Evolutionary conservation across 2,113 vertebrate genomes (phyloP), one percentile per base, ranked within the genome.

Genomic region (Leptobrachium leishanense): DNA sequence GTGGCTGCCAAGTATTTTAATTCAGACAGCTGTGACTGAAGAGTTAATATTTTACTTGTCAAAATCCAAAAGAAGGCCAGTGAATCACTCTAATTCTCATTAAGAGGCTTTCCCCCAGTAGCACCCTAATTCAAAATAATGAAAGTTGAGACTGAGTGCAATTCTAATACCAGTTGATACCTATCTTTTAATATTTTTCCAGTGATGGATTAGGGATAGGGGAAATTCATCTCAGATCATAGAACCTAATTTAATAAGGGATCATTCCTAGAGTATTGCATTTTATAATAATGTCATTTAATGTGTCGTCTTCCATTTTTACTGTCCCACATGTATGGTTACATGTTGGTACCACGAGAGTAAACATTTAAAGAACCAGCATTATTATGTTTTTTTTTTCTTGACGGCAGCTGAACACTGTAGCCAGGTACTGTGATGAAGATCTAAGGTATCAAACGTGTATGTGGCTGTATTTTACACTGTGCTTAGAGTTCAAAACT

Each of bases 231-330:
- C 98, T 98, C 95, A 95, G 96, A 99, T 99, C 98, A 98, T 97
- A 97, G 95, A 95, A 91, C 95, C 95, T 98, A 98, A 99, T 98
- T 98, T 96, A 98, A 99, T 99, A 98, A 99, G 94, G 96, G 95
- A 98, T 98, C 97, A 98, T 99, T 98, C 95, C 97, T 95, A 95
- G 98, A 99, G 98, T 99, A 99, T 99, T 99, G 98, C 98, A 98
- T 99, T 99, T 99, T 99, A 99, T 98, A 98, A 98, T 98, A 98
- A 99, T 98, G 96, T 98, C 97, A 98, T 99, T 99, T 98, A 98
- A 98, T 97, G 97, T 99, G 98, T 99, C 98, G 95, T 97, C 96
- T 98, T 97, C 96, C 95, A 98, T 98, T 98, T 96, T 94, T 95
- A 93, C 96, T 92, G 94, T 97, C 98, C 96, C 96, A 95, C 95